Evolutionary conservation across 53 echinoderm and acorn worm species (phyloP), one percentile per base, ranked within the genome.

Genomic region (Arbacia lixula): DNA sequence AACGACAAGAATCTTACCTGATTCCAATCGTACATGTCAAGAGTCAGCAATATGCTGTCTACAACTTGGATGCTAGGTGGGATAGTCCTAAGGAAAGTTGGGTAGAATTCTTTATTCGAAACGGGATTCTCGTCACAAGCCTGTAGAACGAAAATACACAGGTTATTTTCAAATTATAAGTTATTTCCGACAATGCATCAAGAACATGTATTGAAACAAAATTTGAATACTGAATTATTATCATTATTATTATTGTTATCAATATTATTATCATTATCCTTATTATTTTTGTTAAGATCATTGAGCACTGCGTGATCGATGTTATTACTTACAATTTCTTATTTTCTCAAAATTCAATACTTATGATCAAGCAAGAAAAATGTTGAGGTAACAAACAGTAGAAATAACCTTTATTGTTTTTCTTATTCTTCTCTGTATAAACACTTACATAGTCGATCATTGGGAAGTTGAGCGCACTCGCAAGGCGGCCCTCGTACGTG

Each of bases 381-480:
- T n/a, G n/a, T n/a, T n/a, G n/a, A n/a, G n/a, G n/a, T n/a, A n/a
- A n/a, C n/a, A n/a, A n/a, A n/a, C n/a, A n/a, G n/a, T n/a, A n/a
- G n/a, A n/a, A n/a, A n/a, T n/a, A n/a, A n/a, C n/a, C n/a, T n/a
- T n/a, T n/a, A n/a, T n/a, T n/a, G n/a, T n/a, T n/a, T n/a, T n/a
- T n/a, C n/a, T n/a, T n/a, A n/a, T n/a, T n/a, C n/a, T n/a, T n/a
- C n/a, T n/a, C n/a, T n/a, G n/a, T n/a, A n/a, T n/a, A n/a, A 39
- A 5, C 0, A 90, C 97, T 91, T 68, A 97, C 97, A 53, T 94
- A 97, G 73, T 94, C 97, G 17, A 97, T 83, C 83, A 97, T 84
- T 0, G 97, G 97, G 9, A 97, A 54, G 64, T 90, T 85, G 41
- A 97, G 72, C 21, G 88, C 51, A 3, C 89, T 83, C n/a, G 97